These are phyloP conservation scores for Wiebesia pumilae DNA, from an alignment of 1,140 invertebrate genomes.

Conservation along the genomic window DNA sequence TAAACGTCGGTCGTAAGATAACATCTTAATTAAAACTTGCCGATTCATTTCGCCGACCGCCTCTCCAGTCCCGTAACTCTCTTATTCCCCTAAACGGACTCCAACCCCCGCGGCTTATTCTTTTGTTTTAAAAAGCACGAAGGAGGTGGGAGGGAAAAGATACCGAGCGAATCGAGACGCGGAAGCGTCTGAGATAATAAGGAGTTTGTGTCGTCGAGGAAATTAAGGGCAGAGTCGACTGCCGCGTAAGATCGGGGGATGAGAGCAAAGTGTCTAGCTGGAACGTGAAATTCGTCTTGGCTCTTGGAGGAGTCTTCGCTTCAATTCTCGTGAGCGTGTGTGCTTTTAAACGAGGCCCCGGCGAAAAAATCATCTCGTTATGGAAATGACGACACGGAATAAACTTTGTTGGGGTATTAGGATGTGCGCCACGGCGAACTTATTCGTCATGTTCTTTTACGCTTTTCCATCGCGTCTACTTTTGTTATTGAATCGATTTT, in stretches of 20 bases:
- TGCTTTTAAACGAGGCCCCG: conserved; percentile 38
- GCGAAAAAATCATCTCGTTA: conserved; percentile 54
- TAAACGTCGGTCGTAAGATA: conserved; percentile 63
- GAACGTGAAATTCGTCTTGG: conserved; percentile 19
- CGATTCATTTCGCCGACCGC: conserved; percentile 72
- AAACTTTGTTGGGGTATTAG: conserved; percentile 5
- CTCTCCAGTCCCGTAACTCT: conserved; percentile 53
- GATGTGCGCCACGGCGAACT: conserved; percentile 12
- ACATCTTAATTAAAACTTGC: conserved; percentile 77
- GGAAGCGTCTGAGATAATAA: conserved; percentile 68
- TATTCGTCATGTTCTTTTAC: conserved; percentile 26
- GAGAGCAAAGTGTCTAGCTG: conserved; percentile 46
- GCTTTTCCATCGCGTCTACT: background rate
- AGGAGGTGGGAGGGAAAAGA: conserved; percentile 58
- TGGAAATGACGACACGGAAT: conserved; percentile 50
- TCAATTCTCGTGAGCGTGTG: background rate
- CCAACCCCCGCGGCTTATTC: conserved; percentile 57
- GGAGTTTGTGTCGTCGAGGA: conserved; percentile 67
- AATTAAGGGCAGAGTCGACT: conserved; percentile 64
- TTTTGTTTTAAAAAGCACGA: conserved; percentile 69
- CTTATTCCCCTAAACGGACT: conserved; percentile 17
- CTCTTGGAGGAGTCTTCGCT: background rate
- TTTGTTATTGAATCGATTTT: background rate
- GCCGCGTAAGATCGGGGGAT: conserved; percentile 34
- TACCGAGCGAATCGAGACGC: conserved; percentile 46